Evolutionary conservation across 2,888 invertebrate genomes (phyloP), one percentile per base, ranked within the genome.

Genomic region (Andrena praecox): DNA sequence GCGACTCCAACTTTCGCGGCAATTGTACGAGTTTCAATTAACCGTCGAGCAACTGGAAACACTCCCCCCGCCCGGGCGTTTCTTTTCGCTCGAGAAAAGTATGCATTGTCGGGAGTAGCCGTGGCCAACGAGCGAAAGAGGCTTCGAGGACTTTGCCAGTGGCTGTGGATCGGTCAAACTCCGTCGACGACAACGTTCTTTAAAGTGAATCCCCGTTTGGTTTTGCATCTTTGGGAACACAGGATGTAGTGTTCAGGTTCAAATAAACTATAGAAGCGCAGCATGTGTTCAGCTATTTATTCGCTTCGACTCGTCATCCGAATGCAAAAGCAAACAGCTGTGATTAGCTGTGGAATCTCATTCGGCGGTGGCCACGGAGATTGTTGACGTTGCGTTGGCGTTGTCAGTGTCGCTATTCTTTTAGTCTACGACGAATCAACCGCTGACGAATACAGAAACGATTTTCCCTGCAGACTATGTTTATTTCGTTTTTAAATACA

Each of bases 21-120:
- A 24, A 79, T 79, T 59, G 63, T 56, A 27, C 63, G 56, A 75
- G 50, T 50, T 69, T 79, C 59, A 59, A 77, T 77, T 75, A 63
- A 63, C 54, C 7, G 16, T 20, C 7, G 33, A 12, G 27, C 10
- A 24, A 66, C 16, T 16, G 29, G 35, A 31, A 27, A 48, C 56
- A 20, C 12, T 27, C 10, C 52, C 16, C 20, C 56, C 24, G 24
- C 10, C 24, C 29, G 7, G n/a, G 29, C 31, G 42, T 62, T 63
- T 75, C 62, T 75, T 56, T 33, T 31, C 31, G 33, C 20, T 16
- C 50, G 24, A 24, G 10, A n/a, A 2, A 8, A n/a, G 8, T n/a
- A 27, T 73, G 60, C 29, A 67, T 31, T 24, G 16, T 5, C 50
- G 20, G 10, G 16, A 42, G 12, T 3, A 50, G 12, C 27, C 24